A percentile compares a stretch with the other conserved stretches of the same genome.
Evolutionary conservation across 2,113 vertebrate genomes (phyloP).

Genomic region (Stigmatopora nigra): DNA sequence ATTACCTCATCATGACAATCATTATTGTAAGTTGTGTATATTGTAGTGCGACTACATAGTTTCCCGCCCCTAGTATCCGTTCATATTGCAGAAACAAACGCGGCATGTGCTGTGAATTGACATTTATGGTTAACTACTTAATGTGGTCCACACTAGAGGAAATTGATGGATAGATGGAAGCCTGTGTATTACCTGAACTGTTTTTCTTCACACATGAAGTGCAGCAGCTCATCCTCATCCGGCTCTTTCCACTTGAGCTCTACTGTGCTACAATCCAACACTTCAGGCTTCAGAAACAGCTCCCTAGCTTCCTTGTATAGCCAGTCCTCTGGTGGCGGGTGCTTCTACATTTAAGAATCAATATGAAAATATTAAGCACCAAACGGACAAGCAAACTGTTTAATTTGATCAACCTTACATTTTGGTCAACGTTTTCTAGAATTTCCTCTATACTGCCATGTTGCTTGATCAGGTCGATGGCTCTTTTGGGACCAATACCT

Average conservation of each 20-base stretch:
- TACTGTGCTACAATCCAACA: slow-evolving; percentile 73
- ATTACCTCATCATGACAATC: no score
- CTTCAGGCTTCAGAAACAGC: slow-evolving; percentile 85
- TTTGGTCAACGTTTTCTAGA: slow-evolving; percentile 80
- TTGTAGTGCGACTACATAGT: no score
- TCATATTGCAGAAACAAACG: no score
- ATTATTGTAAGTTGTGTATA: no score
- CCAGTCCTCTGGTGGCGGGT: slow-evolving; percentile 87
- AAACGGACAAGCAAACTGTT: background rate
- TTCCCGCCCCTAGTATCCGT: no score
- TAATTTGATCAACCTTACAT: slow-evolving; percentile 32
- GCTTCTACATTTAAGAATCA: slow-evolving; percentile 65
- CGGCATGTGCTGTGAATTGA: no score
- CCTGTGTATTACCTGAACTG: slow-evolving; percentile 75
- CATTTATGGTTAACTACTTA: no score
- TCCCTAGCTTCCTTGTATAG: slow-evolving; percentile 83
- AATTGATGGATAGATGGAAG: background rate
- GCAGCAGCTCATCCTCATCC: slow-evolving; percentile 78
- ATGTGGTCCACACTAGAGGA: background rate
- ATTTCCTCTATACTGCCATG: slow-evolving; percentile 90
- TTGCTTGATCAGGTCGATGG: slow-evolving; percentile 88
- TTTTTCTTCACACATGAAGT: slow-evolving; percentile 87
- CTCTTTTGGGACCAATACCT: slow-evolving; percentile 91
- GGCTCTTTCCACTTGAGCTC: slow-evolving; percentile 89
- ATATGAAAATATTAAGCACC: background rate